These are phyloP conservation scores for Chaenocephalus aceratus DNA, from an alignment of 2,113 vertebrate species.

Conservation along the genomic window DNA sequence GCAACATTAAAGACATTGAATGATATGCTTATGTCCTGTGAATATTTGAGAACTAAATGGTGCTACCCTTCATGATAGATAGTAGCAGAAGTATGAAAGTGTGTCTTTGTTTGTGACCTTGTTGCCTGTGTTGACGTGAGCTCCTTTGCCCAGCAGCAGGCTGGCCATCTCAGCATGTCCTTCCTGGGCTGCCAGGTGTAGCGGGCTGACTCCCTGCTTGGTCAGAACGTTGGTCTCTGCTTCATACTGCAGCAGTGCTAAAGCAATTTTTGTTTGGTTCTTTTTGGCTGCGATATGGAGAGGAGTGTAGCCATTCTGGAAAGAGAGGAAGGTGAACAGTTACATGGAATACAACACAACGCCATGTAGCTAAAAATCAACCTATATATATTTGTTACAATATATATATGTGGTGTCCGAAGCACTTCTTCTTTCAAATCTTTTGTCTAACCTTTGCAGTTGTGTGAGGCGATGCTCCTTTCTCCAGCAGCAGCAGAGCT, in stretches of 20 bases:
- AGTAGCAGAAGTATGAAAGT: not conserved
- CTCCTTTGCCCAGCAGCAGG: slow-evolving; percentile 91
- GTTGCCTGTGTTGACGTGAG: slow-evolving; percentile 89
- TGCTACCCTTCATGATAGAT: not conserved
- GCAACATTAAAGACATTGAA: not conserved
- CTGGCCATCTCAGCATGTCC: slow-evolving; percentile 92
- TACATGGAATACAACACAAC: not conserved
- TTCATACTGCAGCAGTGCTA: slow-evolving; percentile 89
- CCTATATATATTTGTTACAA: too few species aligned
- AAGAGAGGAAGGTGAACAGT: not conserved
- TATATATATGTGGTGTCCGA: not conserved
- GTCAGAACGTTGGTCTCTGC: slow-evolving; percentile 93
- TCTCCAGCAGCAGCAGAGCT: slow-evolving; percentile 95
- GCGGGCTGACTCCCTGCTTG: slow-evolving; percentile 94
- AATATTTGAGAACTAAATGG: not conserved
- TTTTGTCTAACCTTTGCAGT: slow-evolving; percentile 90
- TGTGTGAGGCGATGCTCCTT: slow-evolving; percentile 94
- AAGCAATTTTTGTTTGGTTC: slow-evolving; percentile 93
- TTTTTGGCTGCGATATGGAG: slow-evolving; percentile 98
- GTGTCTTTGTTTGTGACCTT: slow-evolving; percentile 84
- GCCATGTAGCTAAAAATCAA: too few species aligned
- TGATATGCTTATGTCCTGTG: not conserved
- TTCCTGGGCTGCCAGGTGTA: slow-evolving; percentile 95
- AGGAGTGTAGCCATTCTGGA: slow-evolving; percentile 96
- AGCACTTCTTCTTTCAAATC: not conserved